Conservation (phyloP, 2,797 vertebrate genomes). For the Sebastes reedi region DNA sequence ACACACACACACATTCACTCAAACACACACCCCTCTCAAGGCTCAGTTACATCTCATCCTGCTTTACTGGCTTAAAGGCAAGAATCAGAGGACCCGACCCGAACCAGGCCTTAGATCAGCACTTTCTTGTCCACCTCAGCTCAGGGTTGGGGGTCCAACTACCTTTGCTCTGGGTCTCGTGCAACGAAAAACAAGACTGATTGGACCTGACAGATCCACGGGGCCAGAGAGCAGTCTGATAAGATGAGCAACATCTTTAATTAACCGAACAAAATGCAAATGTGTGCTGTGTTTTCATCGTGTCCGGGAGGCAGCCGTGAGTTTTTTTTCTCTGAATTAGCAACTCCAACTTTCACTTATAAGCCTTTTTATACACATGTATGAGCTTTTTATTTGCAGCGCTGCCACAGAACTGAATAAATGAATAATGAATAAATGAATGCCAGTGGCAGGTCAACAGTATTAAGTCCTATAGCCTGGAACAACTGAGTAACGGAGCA, state of each 20-base stretch:
- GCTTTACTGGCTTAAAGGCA: slow-evolving; percentile 12
- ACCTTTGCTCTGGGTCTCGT: background rate
- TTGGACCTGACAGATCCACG: too few species aligned
- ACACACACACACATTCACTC: background rate
- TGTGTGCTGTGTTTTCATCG: too few species aligned
- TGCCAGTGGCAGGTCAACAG: background rate
- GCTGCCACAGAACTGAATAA: background rate
- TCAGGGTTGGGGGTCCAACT: background rate
- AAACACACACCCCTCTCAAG: background rate
- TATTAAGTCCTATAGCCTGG: background rate
- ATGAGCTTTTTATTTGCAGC: background rate
- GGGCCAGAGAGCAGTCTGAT: too few species aligned
- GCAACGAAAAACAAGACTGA: too few species aligned
- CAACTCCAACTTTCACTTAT: background rate
- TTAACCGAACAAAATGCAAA: background rate
- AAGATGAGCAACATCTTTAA: too few species aligned
- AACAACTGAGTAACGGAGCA: background rate
- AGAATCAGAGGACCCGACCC: slow-evolving; percentile 4
- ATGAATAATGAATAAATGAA: background rate
- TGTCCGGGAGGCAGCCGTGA: background rate
- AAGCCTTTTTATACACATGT: background rate
- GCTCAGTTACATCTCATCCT: slow-evolving; percentile 31
- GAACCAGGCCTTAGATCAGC: slow-evolving; percentile 3
- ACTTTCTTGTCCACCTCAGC: background rate
- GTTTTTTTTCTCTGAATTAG: background rate